phyloP scores from a whole-genome alignment of 2,113 vertebrate genomes.

The Scomber colias region DNA sequence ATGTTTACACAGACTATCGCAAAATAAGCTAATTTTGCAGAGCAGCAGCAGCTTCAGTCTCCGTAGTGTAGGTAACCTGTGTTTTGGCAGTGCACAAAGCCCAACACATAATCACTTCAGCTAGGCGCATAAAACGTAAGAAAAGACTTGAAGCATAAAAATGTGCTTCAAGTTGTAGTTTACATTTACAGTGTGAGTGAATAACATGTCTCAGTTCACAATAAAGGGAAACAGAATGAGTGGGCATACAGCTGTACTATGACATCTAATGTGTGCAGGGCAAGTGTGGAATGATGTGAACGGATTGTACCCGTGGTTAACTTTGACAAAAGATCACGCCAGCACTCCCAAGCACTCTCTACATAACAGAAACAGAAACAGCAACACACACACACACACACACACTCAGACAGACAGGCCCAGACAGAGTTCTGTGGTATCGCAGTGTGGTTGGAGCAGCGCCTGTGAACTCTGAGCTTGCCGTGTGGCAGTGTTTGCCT shows the following conservation, averaged over 20 bases:
- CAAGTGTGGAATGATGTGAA: slow-evolving; percentile 5
- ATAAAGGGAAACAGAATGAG: neutral
- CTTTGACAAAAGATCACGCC: slow-evolving; percentile 15
- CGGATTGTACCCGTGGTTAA: slow-evolving; percentile 2
- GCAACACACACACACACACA: neutral
- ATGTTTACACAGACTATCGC: too few species aligned
- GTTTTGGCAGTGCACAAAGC: too few species aligned
- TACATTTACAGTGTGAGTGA: too few species aligned
- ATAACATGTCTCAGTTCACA: neutral
- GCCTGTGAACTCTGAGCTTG: slow-evolving; percentile 11
- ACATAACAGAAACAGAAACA: neutral
- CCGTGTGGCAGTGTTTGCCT: slow-evolving; percentile 1
- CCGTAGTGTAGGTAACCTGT: too few species aligned
- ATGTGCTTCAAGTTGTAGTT: too few species aligned
- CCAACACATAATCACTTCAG: too few species aligned
- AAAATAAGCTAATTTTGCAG: too few species aligned
- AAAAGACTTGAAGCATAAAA: too few species aligned
- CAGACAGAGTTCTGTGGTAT: slow-evolving; percentile 17
- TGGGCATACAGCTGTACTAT: neutral
- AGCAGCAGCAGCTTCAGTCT: too few species aligned
- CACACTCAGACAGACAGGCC: slow-evolving; percentile 7
- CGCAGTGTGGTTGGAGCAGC: neutral
- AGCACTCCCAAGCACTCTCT: neutral
- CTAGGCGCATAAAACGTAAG: too few species aligned
- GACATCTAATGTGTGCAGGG: neutral